Base-by-base conservation (phyloP, 2,888 invertebrate genomes). In the Rhabditoides inermis region DNA sequence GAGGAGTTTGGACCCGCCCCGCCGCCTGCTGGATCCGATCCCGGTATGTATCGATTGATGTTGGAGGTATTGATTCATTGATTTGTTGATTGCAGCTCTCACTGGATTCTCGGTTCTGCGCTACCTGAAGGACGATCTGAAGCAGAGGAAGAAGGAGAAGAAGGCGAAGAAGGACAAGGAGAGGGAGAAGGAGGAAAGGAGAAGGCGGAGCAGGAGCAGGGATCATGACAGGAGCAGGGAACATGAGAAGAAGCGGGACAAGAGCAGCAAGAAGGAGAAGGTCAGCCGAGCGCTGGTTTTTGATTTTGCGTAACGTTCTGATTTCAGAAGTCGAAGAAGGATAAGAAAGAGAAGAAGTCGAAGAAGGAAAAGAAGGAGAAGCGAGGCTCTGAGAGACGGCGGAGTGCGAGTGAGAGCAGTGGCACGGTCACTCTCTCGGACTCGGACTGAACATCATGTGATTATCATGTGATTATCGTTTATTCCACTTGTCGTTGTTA, bases 1-100 rank as follows among this genome's bases (percentile, higher is more conserved):
- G 60, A 60, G 22, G 60, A 61, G 37, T 70, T 63, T 51, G 70
- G 70, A 6, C 70, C 70, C 12, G 48, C 53, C n/a, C 50, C 58
- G 20, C 68, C 68, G 1, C 53, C 58, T 10, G 28, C 37, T 3
- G 18, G 23, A 25, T 20, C 2, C 32, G 2, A 22, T n/a, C 10
- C 26, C 12, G 41, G 26, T 25, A 10, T 44, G 25, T 18, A 42
- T 28, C 45, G 10, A 18, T 18, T 18, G 18, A 12, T 40, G 7
- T 40, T 40, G 12, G 18, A 40, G 18, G n/a, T n/a, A 40, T 12
- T 40, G 18, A 18, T 40, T 20, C 22, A 40, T 40, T 12, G 7
- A 10, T n/a, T 20, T 25, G 7, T 10, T 39, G 5, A n/a, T 46
- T 51, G 35, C n/a, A 48, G 55, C 25, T 12, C 25, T 57, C 12